A percentile compares a stretch with the other conserved stretches of the same genome.
These are phyloP conservation scores for Teleogryllus oceanicus DNA, from an alignment of 2,888 invertebrate species.

Conservation along the genomic window DNA sequence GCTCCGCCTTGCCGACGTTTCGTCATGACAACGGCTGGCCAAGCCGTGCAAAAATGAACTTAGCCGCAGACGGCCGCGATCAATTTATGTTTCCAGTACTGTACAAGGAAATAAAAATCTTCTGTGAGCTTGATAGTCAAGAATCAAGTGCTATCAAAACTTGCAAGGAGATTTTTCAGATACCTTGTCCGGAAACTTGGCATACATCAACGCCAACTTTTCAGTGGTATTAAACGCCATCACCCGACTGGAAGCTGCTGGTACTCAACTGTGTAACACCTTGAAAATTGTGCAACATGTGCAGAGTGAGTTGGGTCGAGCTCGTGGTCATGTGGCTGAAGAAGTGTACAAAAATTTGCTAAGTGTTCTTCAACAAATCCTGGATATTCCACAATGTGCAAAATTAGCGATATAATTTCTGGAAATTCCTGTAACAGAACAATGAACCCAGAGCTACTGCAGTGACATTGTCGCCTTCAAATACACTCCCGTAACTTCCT, in stretches of 20 bases:
- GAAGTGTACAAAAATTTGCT: slow-evolving; percentile 42
- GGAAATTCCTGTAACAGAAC: too few relatives aligned
- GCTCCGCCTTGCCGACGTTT: too few relatives aligned
- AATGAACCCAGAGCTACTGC: too few relatives aligned
- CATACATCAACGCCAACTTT: too few relatives aligned
- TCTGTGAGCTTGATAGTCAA: neutral
- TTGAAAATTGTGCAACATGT: slow-evolving; percentile 18
- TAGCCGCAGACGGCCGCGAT: too few relatives aligned
- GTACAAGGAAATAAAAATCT: too few relatives aligned
- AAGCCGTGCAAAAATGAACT: neutral
- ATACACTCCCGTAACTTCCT: too few relatives aligned
- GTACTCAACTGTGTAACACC: neutral
- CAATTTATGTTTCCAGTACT: too few relatives aligned
- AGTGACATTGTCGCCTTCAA: too few relatives aligned
- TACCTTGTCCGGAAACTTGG: slow-evolving; percentile 20
- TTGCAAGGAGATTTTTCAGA: slow-evolving; percentile 12
- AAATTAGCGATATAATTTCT: too few relatives aligned
- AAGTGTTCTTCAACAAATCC: slow-evolving; percentile 20
- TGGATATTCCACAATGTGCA: too few relatives aligned
- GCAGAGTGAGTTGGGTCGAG: slow-evolving; percentile 1
- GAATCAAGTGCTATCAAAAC: slow-evolving; percentile 21
- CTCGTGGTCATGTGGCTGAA: slow-evolving; percentile 23
- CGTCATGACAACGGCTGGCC: neutral
- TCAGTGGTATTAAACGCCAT: neutral
- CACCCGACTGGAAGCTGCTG: slow-evolving; percentile 19